Conservation (phyloP, 2,797 vertebrate species). For the Clamator glandarius region DNA sequence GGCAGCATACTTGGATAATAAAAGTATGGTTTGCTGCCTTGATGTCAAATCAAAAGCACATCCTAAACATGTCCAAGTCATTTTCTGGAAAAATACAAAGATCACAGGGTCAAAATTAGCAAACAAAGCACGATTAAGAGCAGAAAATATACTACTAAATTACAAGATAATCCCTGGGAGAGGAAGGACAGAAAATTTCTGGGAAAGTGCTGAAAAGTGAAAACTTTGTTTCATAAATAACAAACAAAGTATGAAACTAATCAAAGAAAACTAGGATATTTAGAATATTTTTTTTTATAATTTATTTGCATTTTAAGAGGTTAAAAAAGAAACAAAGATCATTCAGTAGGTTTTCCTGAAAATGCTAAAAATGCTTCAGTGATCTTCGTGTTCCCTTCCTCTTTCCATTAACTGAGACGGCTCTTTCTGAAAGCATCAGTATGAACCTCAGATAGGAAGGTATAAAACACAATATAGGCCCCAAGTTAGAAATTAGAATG, state of each 20-base stretch:
- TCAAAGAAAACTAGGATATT: not conserved
- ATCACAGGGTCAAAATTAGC: not conserved
- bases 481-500: not conserved
- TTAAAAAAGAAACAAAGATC: not conserved
- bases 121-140: not conserved
- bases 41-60: not conserved
- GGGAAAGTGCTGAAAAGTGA: not conserved
- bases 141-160: not conserved
- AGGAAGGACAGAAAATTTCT: not conserved
- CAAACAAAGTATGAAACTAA: not conserved
- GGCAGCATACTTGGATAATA: not conserved
- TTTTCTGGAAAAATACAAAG: slow-evolving; percentile 7
- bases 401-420: not conserved
- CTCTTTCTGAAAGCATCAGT: not conserved
- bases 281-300: not conserved
- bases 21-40: not conserved
- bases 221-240: not conserved
- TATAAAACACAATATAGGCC: not conserved
- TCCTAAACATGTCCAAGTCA: not conserved
- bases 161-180: not conserved
- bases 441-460: not conserved
- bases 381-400: not conserved
- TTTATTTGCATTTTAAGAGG: not conserved
- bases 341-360: not conserved
- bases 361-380: not conserved